Evolutionary conservation across 1,140 invertebrate genomes (phyloP).

Genomic region (Aphaenogaster ashmeadi): DNA sequence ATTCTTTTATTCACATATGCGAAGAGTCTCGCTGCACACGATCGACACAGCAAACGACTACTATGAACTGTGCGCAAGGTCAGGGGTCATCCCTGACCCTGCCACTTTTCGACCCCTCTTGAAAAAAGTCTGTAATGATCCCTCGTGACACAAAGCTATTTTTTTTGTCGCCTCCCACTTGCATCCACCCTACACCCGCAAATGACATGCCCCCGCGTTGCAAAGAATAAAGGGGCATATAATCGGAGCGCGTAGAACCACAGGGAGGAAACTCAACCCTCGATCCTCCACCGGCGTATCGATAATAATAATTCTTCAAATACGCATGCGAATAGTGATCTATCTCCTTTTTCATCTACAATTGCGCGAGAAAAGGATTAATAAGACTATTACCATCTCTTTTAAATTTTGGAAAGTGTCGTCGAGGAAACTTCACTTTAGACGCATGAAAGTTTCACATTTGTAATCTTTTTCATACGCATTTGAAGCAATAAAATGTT

Average conservation of each 20-base stretch:
- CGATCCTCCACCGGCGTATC: slow-evolving; percentile 16
- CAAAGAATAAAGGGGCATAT: slow-evolving; percentile 59
- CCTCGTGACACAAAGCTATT: slow-evolving; percentile 77
- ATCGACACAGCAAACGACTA: slow-evolving; percentile 59
- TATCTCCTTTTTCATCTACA: not conserved
- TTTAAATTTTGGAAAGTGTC: not conserved
- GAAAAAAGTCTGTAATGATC: slow-evolving; percentile 72
- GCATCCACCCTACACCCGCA: slow-evolving; percentile 38
- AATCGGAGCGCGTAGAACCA: slow-evolving; percentile 65
- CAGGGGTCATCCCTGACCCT: slow-evolving; percentile 77
- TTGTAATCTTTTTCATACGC: not conserved
- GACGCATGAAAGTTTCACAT: not conserved
- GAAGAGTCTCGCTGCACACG: slow-evolving; percentile 27
- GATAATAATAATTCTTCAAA: slow-evolving; percentile 52
- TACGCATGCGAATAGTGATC: slow-evolving; percentile 26
- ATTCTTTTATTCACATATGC: slow-evolving; percentile 56
- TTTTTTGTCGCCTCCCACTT: slow-evolving; percentile 71
- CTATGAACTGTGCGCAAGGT: slow-evolving; percentile 68
- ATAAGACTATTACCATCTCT: not conserved
- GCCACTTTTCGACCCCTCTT: slow-evolving; percentile 60
- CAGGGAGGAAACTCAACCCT: slow-evolving; percentile 33
- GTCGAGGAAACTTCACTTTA: not conserved
- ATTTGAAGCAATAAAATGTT: not conserved
- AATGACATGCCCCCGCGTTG: slow-evolving; percentile 58
- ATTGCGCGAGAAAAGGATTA: slow-evolving; percentile 35